Evolutionary conservation across 2,113 vertebrate genomes (phyloP), one percentile per base, ranked within the genome.

Genomic region (Chascanopsetta lugubris): DNA sequence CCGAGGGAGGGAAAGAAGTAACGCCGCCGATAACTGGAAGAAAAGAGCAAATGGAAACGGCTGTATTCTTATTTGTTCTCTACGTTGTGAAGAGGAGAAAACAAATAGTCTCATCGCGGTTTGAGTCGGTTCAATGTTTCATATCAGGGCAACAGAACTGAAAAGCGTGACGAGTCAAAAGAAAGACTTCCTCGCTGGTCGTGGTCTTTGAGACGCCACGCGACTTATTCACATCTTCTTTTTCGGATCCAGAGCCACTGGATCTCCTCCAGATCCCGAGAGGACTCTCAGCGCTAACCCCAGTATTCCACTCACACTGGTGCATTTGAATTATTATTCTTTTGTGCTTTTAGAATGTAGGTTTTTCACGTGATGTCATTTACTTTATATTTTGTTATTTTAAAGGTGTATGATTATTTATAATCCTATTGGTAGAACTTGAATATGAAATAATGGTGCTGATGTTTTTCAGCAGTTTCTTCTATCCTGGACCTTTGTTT

Each of bases 191-290:
- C 45, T 0, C 8, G 21, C 17, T 22, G 43, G 32, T 24, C 61
- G 38, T n/a, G n/a, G n/a, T 25, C 12, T 64, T 5, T 3, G 22
- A 29, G 5, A 55, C 15, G 30, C 45, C 55, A 60, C 4, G 61
- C 43, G 24, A 47, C 56, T 27, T 40, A 46, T 64, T 58, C 20
- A 15, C 22, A 58, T 47, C 12, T 54, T 58, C 22, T 38, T 20
- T n/a, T 25, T 56, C 18, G 26, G 30, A 27, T 26, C 17, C 22
- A 5, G 27, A 55, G 53, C 40, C n/a, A 25, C 51, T 7, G 26
- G 25, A 38, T 46, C 51, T 1, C 46, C 8, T 60, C 20, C 29
- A 54, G 40, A 62, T 59, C 65, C n/a, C 17, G n/a, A 8, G 3
- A 29, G 61, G 12, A 34, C 57, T 57, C 48, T 32, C 11, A 20